A percentile compares a stretch with the other conserved stretches of the same genome.
These are phyloP conservation scores for Enteromius radiatus DNA, from an alignment of 2,797 vertebrate species.

Conservation along the genomic window DNA sequence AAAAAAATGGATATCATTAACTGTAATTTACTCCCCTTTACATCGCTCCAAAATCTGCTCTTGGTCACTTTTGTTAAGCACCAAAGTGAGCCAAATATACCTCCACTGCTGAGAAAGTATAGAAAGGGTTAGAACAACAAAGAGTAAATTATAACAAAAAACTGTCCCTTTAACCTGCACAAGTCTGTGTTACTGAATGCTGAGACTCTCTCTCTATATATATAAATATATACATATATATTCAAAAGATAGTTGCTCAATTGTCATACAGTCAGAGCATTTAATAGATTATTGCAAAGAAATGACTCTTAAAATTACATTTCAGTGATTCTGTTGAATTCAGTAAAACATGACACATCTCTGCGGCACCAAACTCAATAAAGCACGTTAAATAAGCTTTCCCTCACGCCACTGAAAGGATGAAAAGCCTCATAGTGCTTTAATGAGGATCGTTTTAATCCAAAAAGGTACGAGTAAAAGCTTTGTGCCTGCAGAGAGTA, in stretches of 20 bases:
- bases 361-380: constrained; percentile 32
- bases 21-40: too few species aligned
- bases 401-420: constrained; percentile 52
- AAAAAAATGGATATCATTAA: not conserved
- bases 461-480: constrained; percentile 74
- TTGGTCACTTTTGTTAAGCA: not conserved
- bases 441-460: constrained; percentile 74
- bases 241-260: not conserved
- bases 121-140: not conserved
- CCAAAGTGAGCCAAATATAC: not conserved
- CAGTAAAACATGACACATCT: constrained; percentile 11
- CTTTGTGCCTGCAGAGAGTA: constrained; percentile 71
- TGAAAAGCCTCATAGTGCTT: constrained; percentile 70
- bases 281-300: not conserved
- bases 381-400: constrained; percentile 40
- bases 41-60: not conserved
- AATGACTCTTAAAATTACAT: not conserved
- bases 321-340: not conserved
- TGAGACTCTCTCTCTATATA: not conserved
- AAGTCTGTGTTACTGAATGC: not conserved
- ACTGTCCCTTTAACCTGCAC: not conserved
- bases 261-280: not conserved
- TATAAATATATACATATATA: not conserved
- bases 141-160: not conserved
- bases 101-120: not conserved